phyloP scores from a whole-genome alignment of 2,888 invertebrate genomes.

The Apamea epomidion region DNA sequence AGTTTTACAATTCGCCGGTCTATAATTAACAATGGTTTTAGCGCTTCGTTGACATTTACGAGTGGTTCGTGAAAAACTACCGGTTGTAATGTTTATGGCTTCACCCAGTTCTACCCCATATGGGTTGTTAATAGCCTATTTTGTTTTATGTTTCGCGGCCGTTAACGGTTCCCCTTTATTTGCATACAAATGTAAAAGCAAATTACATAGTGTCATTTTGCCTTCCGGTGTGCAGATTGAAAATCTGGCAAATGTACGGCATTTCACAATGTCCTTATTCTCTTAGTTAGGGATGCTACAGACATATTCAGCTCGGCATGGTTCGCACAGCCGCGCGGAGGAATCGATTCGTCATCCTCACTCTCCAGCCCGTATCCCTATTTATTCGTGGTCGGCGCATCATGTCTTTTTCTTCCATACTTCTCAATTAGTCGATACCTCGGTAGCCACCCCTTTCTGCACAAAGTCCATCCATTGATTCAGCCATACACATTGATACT shows the following conservation, averaged over 20 bases:
- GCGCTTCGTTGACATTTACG: constrained; percentile 48
- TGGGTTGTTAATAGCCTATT: constrained; percentile 47
- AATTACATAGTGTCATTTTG: constrained; percentile 21
- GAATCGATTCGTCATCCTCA: neutral
- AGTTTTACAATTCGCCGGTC: neutral
- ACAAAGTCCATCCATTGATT: neutral
- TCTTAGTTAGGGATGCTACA: neutral
- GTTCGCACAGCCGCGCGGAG: neutral
- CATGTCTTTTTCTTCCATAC: neutral
- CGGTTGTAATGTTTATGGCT: constrained; percentile 32
- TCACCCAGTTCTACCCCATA: constrained; percentile 36
- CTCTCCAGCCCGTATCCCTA: neutral
- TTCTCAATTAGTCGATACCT: neutral
- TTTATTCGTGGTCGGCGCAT: neutral
- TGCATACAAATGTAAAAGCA: constrained; percentile 41
- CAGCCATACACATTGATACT: too few relatives aligned
- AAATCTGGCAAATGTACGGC: neutral
- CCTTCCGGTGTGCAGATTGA: neutral
- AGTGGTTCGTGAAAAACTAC: constrained; percentile 40
- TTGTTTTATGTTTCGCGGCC: constrained; percentile 35
- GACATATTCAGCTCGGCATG: neutral
- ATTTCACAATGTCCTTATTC: neutral
- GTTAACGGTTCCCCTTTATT: constrained; percentile 38
- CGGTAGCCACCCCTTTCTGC: neutral
- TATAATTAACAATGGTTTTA: constrained; percentile 32